Conservation (phyloP, 1,140 invertebrate genomes). For the Riptortus pedestris region DNA sequence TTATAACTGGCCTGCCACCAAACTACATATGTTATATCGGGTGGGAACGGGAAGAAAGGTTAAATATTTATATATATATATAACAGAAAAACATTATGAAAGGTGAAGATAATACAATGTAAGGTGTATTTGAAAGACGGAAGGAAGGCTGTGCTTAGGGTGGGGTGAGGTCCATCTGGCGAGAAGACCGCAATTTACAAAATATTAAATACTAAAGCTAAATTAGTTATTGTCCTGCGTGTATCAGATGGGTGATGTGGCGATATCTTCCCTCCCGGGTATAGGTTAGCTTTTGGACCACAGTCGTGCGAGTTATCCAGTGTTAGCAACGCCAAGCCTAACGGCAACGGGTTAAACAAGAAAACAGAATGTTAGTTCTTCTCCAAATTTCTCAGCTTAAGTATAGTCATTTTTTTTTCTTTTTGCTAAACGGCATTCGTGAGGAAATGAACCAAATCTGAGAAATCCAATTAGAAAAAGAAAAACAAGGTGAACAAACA, state of each 20-base stretch:
- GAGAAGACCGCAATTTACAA: neutral
- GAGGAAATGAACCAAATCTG: neutral
- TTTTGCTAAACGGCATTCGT: constrained; percentile 7
- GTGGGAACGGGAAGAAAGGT: neutral
- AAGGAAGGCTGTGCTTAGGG: constrained; percentile 2
- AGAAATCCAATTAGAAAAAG: neutral
- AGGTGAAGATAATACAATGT: constrained; percentile 9
- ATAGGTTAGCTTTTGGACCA: constrained; percentile 24
- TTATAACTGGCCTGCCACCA: constrained; percentile 14
- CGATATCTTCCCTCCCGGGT: constrained; percentile 20
- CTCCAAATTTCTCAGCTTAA: constrained; percentile 13
- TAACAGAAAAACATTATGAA: constrained; percentile 8
- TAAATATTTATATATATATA: too few relatives aligned
- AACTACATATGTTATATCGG: constrained; percentile 7
- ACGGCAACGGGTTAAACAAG: constrained; percentile 22
- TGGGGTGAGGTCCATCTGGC: neutral
- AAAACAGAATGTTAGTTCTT: constrained; percentile 27
- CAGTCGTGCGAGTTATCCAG: constrained; percentile 25
- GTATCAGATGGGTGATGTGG: constrained; percentile 23
- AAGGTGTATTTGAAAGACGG: constrained; percentile 5
- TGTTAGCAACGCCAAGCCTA: constrained; percentile 25
- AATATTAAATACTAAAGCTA: constrained; percentile 18
- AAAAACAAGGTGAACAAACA: neutral
- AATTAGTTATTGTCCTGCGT: constrained; percentile 17
- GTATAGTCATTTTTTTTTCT: constrained; percentile 8